Evolutionary conservation across 2,113 vertebrate species (phyloP).

Genomic region (Psettodes erumei): DNA sequence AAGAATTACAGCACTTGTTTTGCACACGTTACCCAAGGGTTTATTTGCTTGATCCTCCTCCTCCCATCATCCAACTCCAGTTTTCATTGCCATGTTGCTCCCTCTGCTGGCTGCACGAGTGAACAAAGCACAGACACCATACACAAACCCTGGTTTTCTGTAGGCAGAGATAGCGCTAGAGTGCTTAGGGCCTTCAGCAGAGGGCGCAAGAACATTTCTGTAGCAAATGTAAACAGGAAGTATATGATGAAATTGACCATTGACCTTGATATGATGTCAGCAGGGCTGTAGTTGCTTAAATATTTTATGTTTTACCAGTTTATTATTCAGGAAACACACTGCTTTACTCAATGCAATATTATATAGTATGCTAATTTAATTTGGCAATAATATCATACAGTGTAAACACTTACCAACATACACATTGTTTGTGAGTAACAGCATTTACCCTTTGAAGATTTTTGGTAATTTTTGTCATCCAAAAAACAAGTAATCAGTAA

Average conservation of each 20-base stretch:
- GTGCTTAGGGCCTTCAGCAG: constrained; percentile 43
- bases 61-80: constrained; percentile 43
- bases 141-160: background rate
- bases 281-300: background rate
- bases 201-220: constrained; percentile 44
- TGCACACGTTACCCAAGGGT: constrained; percentile 73
- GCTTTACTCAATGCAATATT: background rate
- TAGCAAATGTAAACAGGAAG: constrained; percentile 70
- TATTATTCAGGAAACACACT: background rate
- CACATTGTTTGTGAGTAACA: background rate
- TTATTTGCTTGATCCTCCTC: constrained; percentile 63
- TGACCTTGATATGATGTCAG: constrained; percentile 32
- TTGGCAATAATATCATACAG: background rate
- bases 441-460: background rate
- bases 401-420: background rate
- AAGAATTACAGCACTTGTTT: constrained; percentile 73
- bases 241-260: constrained; percentile 19
- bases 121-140: background rate
- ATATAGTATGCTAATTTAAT: background rate
- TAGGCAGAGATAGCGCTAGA: background rate
- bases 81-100: constrained; percentile 62
- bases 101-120: constrained; percentile 65
- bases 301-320: background rate
- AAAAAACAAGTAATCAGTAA: background rate
- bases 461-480: background rate